Base-by-base conservation (phyloP, 2,113 vertebrate species). In the Bungarus multicinctus region DNA sequence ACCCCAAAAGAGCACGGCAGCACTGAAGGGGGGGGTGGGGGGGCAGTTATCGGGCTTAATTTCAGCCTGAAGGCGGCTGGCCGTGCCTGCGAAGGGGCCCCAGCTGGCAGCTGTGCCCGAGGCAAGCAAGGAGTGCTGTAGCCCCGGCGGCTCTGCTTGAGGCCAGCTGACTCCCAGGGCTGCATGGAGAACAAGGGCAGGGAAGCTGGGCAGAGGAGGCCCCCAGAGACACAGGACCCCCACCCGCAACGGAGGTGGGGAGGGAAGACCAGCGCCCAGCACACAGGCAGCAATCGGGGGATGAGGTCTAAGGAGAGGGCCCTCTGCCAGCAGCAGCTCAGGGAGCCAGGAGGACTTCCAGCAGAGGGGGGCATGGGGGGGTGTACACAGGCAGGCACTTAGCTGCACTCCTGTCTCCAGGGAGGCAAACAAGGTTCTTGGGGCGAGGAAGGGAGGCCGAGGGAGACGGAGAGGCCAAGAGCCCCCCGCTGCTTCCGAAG, bases 51-150 rank as follows among this genome's bases (percentile, higher is more conserved):
- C 95, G 93, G 94, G 95, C 93, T 96, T 94, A 95, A 94, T 95
- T 95, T 91, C 25, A 87, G 91, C 96, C 91, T 96, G 97, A 96
- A 97, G 96, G 94, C 95, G 92, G 96, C 97, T 87, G 60, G 95
- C 96, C 18, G 96, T 96, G 95, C 97, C 90, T 0, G 97, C 90
- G 4, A 2, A 91, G 87, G 95, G 6, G 0, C 43, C 94, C 10
- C 92, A 93, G 87, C 2, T 0, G 45, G 93, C 89, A 23, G 39
- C 5, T 2, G 92, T 16, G 16, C 0, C 0, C 1, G 57, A 69
- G 52, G 45, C 9, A 0, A 14, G 20, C 9, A 2, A 14, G 20
- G 52, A 88, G 52, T 12, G 11, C 18, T 14, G n/a, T 4, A 6
- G 89, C 60, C 34, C 43, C 14, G 81, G 34, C 9, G 50, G 9